Base-by-base conservation (phyloP, 2,888 invertebrate species). In the Griposia aprilina region DNA sequence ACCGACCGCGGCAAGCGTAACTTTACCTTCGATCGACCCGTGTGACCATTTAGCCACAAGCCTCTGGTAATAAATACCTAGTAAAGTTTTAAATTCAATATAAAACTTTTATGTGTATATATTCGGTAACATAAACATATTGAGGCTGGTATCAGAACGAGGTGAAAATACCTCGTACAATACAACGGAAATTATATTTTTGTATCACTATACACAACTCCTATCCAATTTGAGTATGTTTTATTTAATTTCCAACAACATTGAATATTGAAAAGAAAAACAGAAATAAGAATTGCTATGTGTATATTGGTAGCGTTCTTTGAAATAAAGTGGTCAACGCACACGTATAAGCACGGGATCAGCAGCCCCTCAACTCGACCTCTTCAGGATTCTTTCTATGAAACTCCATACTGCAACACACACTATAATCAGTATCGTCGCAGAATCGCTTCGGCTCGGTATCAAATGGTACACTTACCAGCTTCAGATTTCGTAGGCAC, bases 131-230 rank as follows among this genome's bases (percentile, higher is more conserved):
- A 20, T 30, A n/a, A n/a, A 17, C 11, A 72, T 36, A 45, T 30
- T 60, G 60, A 52, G 26, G 26, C 48, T 11, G 52, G 23, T 17
- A 66, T n/a, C 23, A 17, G 62, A 30, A 50, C 55, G 23, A 48
- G 36, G 13, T 23, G 36, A 36, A n/a, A 63, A 55, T 63, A 78
- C 62, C n/a, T 50, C 63, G 26, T 8, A 63, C 36, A 48, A 36
- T 74, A 67, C 13, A 71, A 70, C 57, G 78, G 83, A 82, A 68
- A 83, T 71, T 41, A 41, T 41, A 67, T 74, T 23, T 10, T 15
- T 36, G 41, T 70, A 73, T 70, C 65, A 45, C 60, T 30, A 41
- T 26, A 73, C 15, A 66, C 48, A 41, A 70, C 59, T 68, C 57
- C 23, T 63, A 55, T 45, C 55, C 10, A 60, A 48, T 36, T 20